A percentile compares a stretch with the other conserved stretches of the same genome.
phyloP scores from a whole-genome alignment of 1,140 invertebrate genomes.

The Phymastichus coffea region DNA sequence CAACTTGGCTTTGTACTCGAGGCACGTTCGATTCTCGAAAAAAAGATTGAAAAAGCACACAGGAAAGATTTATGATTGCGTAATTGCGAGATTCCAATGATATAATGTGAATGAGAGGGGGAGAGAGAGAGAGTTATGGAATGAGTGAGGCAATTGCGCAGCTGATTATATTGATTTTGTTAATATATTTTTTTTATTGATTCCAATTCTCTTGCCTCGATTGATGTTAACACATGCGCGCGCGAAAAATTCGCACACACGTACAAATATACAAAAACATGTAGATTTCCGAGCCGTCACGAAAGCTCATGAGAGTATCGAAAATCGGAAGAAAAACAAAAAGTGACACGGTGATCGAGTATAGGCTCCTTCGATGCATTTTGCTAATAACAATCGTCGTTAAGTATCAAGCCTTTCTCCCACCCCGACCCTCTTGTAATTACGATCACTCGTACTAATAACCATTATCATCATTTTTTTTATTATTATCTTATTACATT shows the following conservation, averaged over 20 bases:
- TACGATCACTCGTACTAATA: slow-evolving; percentile 15
- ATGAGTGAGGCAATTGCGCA: slow-evolving; percentile 5
- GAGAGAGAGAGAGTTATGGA: slow-evolving; percentile 5
- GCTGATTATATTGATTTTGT: slow-evolving; percentile 16
- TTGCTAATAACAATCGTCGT: slow-evolving; percentile 17
- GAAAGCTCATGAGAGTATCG: neutral
- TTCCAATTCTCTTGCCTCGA: slow-evolving; percentile 26
- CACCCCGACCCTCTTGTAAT: no score
- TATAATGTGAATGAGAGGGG: neutral
- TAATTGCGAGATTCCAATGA: slow-evolving; percentile 27
- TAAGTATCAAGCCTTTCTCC: slow-evolving; percentile 16
- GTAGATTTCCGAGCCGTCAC: neutral
- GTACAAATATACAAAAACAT: no score
- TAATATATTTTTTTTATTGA: slow-evolving; percentile 12
- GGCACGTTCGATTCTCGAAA: slow-evolving; percentile 25
- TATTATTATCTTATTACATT: slow-evolving; percentile 15
- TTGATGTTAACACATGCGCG: neutral
- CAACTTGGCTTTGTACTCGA: slow-evolving; percentile 28
- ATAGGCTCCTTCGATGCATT: slow-evolving; percentile 8
- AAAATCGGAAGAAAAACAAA: slow-evolving; percentile 2
- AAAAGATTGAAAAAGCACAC: slow-evolving; percentile 14
- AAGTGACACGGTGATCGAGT: slow-evolving; percentile 16
- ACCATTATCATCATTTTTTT: slow-evolving; percentile 10
- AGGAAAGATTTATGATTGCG: slow-evolving; percentile 6
- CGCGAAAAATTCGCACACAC: neutral